Evolutionary conservation across 2,888 invertebrate genomes (phyloP).

Genomic region (Thereva nobilitata): DNA sequence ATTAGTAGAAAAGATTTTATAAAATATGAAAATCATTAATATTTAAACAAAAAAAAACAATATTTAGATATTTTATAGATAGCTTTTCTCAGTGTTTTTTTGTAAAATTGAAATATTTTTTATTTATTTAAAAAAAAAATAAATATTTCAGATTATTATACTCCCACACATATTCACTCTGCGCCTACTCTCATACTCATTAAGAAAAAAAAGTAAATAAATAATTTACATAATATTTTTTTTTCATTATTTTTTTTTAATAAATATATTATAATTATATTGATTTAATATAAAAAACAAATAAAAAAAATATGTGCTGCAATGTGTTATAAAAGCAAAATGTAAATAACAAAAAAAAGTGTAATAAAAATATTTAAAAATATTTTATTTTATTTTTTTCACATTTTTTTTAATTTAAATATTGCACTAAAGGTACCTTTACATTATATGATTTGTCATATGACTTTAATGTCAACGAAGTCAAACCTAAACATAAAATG

Average conservation of each 20-base stretch:
- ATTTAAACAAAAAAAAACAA: background rate
- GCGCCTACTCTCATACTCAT: no score
- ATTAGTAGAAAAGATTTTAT: conserved; percentile 25
- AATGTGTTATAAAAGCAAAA: conserved; percentile 39
- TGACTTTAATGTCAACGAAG: no score
- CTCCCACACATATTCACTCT: no score
- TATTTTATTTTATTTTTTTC: background rate
- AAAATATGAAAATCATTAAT: conserved; percentile 1
- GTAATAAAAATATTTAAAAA: conserved; percentile 32
- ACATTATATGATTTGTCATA: no score
- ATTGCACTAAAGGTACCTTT: no score
- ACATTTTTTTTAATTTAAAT: background rate
- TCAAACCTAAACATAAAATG: no score
- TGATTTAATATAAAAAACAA: conserved; percentile 25
- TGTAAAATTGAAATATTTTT: background rate
- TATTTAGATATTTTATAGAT: conserved; percentile 8
- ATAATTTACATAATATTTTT: no score
- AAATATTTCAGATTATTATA: no score
- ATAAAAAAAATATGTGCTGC: conserved; percentile 37
- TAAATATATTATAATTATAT: conserved; percentile 23
- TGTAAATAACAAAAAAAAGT: conserved; percentile 39
- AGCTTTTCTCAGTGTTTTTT: conserved; percentile 31
- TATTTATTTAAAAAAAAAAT: no score
- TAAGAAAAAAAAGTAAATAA: no score
- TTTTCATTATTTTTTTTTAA: conserved; percentile 12